Evolutionary conservation across 64 coral and sea anemone genomes (phyloP).

Genomic region (Orbicella faveolata): DNA sequence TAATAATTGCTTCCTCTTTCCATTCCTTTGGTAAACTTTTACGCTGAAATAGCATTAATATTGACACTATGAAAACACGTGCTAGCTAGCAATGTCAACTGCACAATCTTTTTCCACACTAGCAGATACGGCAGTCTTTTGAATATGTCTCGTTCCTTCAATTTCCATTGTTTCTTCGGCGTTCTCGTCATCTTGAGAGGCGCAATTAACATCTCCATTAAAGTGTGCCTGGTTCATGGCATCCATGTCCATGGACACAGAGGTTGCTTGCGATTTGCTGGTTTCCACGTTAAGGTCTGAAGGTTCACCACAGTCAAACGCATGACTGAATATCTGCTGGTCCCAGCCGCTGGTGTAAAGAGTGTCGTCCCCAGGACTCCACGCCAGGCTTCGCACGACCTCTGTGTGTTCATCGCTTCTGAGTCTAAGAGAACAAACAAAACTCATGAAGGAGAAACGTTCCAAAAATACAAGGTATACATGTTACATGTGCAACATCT

Average conservation of each 20-base stretch:
- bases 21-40: neutral
- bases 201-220: slow-evolving; percentile 62
- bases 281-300: slow-evolving; percentile 86
- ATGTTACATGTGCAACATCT: too few species aligned
- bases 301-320: slow-evolving; percentile 45
- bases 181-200: slow-evolving; percentile 38
- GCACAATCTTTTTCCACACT: neutral
- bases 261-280: slow-evolving; percentile 82
- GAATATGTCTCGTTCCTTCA: slow-evolving; percentile 35
- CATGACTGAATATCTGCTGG: slow-evolving; percentile 60
- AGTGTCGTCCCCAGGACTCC: slow-evolving; percentile 90
- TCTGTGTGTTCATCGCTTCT: slow-evolving; percentile 85
- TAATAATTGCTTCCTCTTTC: neutral
- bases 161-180: slow-evolving; percentile 73
- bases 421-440: slow-evolving; percentile 42
- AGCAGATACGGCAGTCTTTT: slow-evolving; percentile 29
- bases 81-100: slow-evolving; percentile 29
- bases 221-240: slow-evolving; percentile 9
- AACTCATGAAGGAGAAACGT: neutral
- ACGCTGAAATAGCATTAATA: neutral
- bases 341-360: slow-evolving; percentile 92
- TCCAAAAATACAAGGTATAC: neutral
- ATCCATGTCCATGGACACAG: slow-evolving; percentile 70
- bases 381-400: slow-evolving; percentile 85
- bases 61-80: neutral